These are phyloP conservation scores for Trichosurus vulpecula DNA, from an alignment of 2,797 vertebrate species.

Conservation along the genomic window DNA sequence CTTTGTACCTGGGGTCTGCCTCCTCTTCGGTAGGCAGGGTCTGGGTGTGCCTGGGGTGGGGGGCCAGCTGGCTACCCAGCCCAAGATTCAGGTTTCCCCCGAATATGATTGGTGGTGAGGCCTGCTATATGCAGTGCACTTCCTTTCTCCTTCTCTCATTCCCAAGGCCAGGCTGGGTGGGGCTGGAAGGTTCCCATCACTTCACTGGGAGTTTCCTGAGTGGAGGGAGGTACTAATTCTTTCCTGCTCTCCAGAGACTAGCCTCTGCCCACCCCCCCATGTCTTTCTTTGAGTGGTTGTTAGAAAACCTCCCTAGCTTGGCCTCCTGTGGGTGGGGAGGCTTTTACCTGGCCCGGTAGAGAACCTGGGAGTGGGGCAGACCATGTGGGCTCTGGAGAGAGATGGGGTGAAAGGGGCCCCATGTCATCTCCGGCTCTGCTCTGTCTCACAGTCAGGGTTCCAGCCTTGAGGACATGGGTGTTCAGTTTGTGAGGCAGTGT, in stretches of 20 bases:
- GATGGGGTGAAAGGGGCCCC: neutral
- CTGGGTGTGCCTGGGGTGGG: neutral
- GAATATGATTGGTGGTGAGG: neutral
- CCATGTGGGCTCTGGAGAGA: neutral
- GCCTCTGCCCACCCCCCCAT: neutral
- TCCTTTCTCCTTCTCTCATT: neutral
- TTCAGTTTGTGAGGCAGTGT: neutral
- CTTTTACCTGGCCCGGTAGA: neutral
- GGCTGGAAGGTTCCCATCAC: neutral
- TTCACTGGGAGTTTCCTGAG: neutral
- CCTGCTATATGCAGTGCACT: neutral
- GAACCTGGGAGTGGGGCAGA: neutral
- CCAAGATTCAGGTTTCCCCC: neutral
- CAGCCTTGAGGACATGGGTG: neutral
- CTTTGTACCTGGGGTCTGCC: neutral
- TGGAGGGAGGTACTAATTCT: neutral
- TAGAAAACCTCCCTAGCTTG: too few species aligned
- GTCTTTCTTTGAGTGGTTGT: neutral
- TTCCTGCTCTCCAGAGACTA: neutral
- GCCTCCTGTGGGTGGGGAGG: neutral
- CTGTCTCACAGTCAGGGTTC: neutral
- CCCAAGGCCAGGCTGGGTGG: neutral
- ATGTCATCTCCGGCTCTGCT: neutral
- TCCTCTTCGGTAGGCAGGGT: too few species aligned
- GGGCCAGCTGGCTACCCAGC: neutral